These are phyloP conservation scores for Clamator glandarius DNA, from an alignment of 2,797 vertebrate genomes.

Conservation along the genomic window DNA sequence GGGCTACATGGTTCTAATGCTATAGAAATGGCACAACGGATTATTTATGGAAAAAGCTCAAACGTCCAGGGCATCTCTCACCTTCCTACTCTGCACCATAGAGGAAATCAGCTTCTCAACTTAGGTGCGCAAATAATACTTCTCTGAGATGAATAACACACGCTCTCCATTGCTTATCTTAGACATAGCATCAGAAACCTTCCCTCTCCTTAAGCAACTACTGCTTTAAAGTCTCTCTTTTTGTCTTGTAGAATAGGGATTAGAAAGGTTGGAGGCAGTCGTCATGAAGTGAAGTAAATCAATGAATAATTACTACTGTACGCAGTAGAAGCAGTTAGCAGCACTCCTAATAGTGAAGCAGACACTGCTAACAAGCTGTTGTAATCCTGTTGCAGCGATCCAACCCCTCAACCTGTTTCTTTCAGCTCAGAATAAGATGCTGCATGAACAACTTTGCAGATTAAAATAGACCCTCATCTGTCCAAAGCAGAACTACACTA, in stretches of 20 bases:
- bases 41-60: neutral
- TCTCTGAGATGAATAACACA: neutral
- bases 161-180: neutral
- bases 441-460: neutral
- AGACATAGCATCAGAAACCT: neutral
- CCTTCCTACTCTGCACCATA: neutral
- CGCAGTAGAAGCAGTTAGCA: neutral
- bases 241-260: neutral
- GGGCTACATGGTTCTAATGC: neutral
- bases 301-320: conserved; percentile 22
- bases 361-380: neutral
- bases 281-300: conserved; percentile 13
- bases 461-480: neutral
- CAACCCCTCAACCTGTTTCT: neutral
- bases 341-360: neutral
- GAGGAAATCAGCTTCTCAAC: neutral
- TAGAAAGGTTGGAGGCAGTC: neutral
- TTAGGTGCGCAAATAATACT: neutral
- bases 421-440: neutral
- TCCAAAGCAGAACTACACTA: neutral
- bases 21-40: neutral
- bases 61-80: neutral
- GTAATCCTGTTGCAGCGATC: neutral
- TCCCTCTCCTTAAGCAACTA: conserved; percentile 2
- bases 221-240: conserved; percentile 9